Evolutionary conservation across 2,888 invertebrate genomes (phyloP), one percentile per base, ranked within the genome.

Genomic region (Catocala nupta): DNA sequence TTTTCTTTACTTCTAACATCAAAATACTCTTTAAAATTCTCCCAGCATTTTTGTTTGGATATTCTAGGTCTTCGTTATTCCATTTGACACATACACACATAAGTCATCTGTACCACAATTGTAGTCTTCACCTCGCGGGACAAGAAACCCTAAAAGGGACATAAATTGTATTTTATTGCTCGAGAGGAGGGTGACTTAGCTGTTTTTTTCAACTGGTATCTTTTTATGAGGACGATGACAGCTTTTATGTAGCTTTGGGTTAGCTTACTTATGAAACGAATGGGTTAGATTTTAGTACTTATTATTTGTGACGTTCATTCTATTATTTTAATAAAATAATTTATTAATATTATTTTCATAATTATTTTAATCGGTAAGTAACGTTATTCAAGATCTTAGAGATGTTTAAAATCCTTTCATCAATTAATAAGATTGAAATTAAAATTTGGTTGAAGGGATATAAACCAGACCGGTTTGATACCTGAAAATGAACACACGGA

Each of bases 141-240:
- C 25, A 34, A 57, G 53, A 50, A 52, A 61, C 60, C 59, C 59
- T 55, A 56, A 70, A 65, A 59, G 59, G 63, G 43, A 59, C 71
- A 56, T 72, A 70, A 72, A 70, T 72, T 74, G 59, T 48, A 34
- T 67, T 72, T 72, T 72, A 72, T 70, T 61, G 71, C 56, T 25
- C 47, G 7, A 9, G 48, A 44, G 43, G 52, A 66, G 53, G 44
- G 53, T 52, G 59, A 53, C 50, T 66, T 34, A 47, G 54, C 55
- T 43, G 66, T 73, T 60, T 63, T 54, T 62, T 73, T 65, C 43
- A 59, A 62, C 48, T 57, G 59, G 54, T 13, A 50, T 57, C 43
- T 68, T 73, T 71, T 65, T 69, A 36, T 33, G 42, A 13, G 57
- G n/a, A 44, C 33, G 54, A 73, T 65, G 52, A 49, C 50, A 44